Base-by-base conservation (phyloP, 2,888 invertebrate genomes). In the Polyploca ridens region DNA sequence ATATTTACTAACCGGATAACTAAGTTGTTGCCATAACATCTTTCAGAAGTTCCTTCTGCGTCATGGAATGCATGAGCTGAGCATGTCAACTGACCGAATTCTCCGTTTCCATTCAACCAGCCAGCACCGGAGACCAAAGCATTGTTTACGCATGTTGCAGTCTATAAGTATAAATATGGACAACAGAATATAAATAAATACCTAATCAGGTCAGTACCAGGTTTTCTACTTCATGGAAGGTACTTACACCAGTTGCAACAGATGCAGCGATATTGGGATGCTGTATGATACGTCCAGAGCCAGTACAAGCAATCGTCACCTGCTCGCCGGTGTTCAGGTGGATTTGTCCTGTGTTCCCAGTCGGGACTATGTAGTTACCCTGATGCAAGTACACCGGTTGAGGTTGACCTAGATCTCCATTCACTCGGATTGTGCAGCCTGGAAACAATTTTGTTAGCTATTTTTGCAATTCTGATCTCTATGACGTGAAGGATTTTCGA, bases 361-460 rank as follows among this genome's bases (percentile, higher is more conserved):
- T 80, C 3, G 93, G 84, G 1, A 72, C 66, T 8, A 88, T 35
- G 68, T 87, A 91, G 63, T 85, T 83, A 1, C 89, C 85, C 0
- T 90, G 87, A 59, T 83, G 87, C 1, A 96, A 78, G 73, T 95
- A 93, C 5, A 96, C 88, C 0, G 96, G 96, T 78, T 96, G 96
- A 0, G 95, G 95, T 66, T 94, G 93, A 0, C 90, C 90, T 3
- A 95, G 85, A 73, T 95, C 95, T 14, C 94, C 91, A 61, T 91
- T 89, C 3, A 92, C 83, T 60, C 89, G 88, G 63, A 95, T 80
- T 5, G 82, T 77, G 74, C 95, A 95, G 33, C 89, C 91, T 90
- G 66, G 11, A 69, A 58, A 27, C 7, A 16, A n/a, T 7, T 4
- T n/a, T n/a, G 5, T 6, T 46, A 61, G 38, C 1, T 27, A 19